Percentiles rank a stretch among this genome's conserved stretches.
phyloP scores from a whole-genome alignment of 2,888 invertebrate genomes.

The Cosmia trapezina region DNA sequence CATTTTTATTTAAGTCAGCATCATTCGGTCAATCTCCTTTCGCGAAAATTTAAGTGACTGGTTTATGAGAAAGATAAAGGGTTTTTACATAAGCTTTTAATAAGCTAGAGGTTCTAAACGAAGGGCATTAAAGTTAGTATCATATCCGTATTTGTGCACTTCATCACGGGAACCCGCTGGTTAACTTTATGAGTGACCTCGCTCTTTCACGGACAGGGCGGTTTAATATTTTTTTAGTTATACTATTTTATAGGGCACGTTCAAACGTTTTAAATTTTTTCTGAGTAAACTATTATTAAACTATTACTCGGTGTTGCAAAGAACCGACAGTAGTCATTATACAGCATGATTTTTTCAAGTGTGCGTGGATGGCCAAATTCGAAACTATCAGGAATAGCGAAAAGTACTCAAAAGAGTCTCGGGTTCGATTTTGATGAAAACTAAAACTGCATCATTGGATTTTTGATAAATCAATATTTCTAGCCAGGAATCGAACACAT shows the following conservation, averaged over 20 bases:
- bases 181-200: constrained; percentile 20
- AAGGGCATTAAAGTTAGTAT: neutral
- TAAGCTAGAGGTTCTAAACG: neutral
- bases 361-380: no score
- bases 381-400: no score
- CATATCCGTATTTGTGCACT: constrained; percentile 12
- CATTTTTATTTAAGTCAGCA: no score
- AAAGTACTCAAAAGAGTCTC: no score
- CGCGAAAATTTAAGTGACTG: neutral
- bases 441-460: no score
- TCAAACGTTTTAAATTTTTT: neutral
- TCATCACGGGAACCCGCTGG: constrained; percentile 6
- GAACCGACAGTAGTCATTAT: no score
- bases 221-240: constrained; percentile 34
- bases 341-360: no score
- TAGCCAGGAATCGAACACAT: no score
- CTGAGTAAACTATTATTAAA: neutral
- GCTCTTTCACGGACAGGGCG: neutral
- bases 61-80: neutral
- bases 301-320: no score
- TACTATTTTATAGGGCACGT: neutral
- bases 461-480: no score
- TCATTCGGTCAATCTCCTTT: neutral
- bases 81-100: neutral
- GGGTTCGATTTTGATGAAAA: no score